A percentile compares a stretch with the other conserved stretches of the same genome.
These are phyloP conservation scores for Lithosia quadra DNA, from an alignment of 2,888 invertebrate species.

Conservation along the genomic window DNA sequence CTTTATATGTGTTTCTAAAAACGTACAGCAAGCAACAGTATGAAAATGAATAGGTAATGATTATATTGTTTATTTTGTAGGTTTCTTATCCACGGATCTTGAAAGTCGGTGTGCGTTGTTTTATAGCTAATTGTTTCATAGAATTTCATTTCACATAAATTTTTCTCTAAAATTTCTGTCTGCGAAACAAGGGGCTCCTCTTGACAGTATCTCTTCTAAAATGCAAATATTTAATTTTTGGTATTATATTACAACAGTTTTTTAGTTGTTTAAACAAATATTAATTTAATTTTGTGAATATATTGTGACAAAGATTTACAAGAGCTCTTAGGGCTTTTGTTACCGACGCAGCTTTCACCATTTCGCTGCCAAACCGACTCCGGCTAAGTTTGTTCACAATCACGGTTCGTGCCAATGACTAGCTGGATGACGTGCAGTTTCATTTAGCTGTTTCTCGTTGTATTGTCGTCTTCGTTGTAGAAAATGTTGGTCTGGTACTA, in stretches of 20 bases:
- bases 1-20: too few species aligned
- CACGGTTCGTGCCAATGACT: not conserved
- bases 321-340: not conserved
- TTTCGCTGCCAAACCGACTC: not conserved
- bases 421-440: not conserved
- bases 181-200: too few species aligned
- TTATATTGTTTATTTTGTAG: too few species aligned
- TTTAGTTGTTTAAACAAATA: not conserved
- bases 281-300: not conserved
- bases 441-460: not conserved
- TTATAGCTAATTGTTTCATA: too few species aligned
- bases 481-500: not conserved
- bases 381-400: not conserved
- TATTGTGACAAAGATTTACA: not conserved
- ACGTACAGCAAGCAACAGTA: too few species aligned
- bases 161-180: too few species aligned
- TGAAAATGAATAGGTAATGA: too few species aligned
- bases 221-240: not conserved
- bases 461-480: not conserved
- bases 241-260: not conserved
- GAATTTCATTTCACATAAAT: too few species aligned
- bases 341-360: not conserved
- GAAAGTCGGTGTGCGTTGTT: too few species aligned
- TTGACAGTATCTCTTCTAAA: not conserved
- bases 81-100: too few species aligned